Evolutionary conservation across 2,888 invertebrate species (phyloP).

Genomic region (Thysanoteuthis rhombus): DNA sequence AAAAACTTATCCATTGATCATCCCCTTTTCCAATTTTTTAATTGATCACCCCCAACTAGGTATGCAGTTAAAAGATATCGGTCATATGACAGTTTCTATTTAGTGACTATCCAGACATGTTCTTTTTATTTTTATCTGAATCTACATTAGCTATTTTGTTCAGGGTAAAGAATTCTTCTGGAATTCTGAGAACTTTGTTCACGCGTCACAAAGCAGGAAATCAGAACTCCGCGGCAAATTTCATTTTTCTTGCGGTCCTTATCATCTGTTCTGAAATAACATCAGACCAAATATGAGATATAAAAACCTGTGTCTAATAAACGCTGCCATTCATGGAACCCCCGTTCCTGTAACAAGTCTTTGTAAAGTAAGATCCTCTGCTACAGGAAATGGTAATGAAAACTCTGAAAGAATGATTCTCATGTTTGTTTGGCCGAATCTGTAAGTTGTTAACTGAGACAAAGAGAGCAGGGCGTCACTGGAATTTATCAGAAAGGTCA

Average conservation of each 20-base stretch:
- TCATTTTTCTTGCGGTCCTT: background rate
- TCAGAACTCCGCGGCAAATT: background rate
- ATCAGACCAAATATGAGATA: background rate
- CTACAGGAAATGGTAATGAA: background rate
- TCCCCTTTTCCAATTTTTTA: too few relatives aligned
- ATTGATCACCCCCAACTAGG: too few relatives aligned
- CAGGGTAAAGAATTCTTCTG: background rate
- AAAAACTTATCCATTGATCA: too few relatives aligned
- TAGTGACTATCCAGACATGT: too few relatives aligned
- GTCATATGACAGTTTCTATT: too few relatives aligned
- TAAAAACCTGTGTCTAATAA: background rate
- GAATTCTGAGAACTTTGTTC: background rate
- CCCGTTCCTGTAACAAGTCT: background rate
- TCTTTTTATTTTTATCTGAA: background rate
- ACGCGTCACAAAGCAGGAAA: background rate
- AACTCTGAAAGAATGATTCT: background rate
- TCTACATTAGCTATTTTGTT: background rate
- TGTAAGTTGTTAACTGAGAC: background rate
- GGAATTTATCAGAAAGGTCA: background rate
- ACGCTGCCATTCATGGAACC: background rate
- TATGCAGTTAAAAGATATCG: too few relatives aligned
- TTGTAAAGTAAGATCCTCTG: background rate
- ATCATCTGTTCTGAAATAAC: background rate
- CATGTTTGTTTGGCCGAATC: background rate
- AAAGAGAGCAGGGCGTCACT: background rate